A percentile compares a stretch with the other conserved stretches of the same genome.
phyloP scores from a whole-genome alignment of 53 echinoderm and acorn worm genomes.

The Stichopus horrens region DNA sequence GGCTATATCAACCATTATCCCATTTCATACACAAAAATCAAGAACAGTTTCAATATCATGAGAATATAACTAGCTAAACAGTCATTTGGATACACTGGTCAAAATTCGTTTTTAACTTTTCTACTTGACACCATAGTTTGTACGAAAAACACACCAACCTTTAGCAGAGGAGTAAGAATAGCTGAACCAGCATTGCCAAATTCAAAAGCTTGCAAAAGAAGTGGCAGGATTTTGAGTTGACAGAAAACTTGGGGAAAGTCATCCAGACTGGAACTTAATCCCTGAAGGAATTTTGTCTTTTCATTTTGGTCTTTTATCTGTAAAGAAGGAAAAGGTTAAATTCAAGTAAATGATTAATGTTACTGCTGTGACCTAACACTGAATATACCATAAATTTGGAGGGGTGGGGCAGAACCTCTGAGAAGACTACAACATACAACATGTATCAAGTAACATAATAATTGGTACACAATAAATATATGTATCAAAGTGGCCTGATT shows the following conservation, averaged over 20 bases:
- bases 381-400: neutral
- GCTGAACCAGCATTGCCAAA: conserved; percentile 97
- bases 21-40: no score
- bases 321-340: neutral
- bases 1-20: no score
- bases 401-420: neutral
- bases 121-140: neutral
- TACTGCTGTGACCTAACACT: neutral
- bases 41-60: no score
- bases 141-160: conserved; percentile 61
- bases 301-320: conserved; percentile 93
- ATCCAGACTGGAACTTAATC: conserved; percentile 76
- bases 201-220: conserved; percentile 93
- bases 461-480: no score
- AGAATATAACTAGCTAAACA: no score
- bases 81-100: neutral
- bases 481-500: no score
- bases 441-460: no score
- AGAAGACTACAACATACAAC: no score
- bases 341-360: no score
- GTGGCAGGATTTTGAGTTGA: conserved; percentile 77
- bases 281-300: conserved; percentile 89
- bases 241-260: conserved; percentile 97
- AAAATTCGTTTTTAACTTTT: neutral
- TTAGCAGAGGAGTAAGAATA: conserved; percentile 85